A percentile compares a stretch with the other conserved stretches of the same genome.
These are phyloP conservation scores for Stenolophus ochropezus DNA, from an alignment of 2,888 invertebrate genomes.

Conservation along the genomic window DNA sequence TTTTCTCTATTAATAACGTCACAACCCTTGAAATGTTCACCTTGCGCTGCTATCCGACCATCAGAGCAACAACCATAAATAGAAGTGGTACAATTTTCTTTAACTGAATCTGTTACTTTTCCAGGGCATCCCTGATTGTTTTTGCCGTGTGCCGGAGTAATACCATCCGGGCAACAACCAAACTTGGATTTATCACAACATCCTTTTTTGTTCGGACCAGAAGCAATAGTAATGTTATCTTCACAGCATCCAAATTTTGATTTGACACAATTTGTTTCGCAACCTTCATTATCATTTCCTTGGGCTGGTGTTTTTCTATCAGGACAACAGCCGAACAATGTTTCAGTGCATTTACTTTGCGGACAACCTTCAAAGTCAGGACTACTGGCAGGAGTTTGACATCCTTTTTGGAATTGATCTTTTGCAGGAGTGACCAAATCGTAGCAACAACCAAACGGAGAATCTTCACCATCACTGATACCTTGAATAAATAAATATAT, in stretches of 20 bases:
- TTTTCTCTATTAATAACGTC: slow-evolving; percentile 72
- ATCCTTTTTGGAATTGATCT: slow-evolving; percentile 89
- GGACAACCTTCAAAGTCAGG: slow-evolving; percentile 86
- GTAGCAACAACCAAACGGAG: slow-evolving; percentile 89
- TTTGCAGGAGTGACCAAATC: slow-evolving; percentile 85
- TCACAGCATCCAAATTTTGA: slow-evolving; percentile 89
- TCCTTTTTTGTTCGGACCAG: slow-evolving; percentile 61
- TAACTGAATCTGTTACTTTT: slow-evolving; percentile 66
- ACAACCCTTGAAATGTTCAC: slow-evolving; percentile 80
- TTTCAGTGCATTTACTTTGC: slow-evolving; percentile 81
- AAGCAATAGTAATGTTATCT: slow-evolving; percentile 83
- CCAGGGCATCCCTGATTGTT: slow-evolving; percentile 75
- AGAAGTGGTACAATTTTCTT: slow-evolving; percentile 74
- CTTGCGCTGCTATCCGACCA: slow-evolving; percentile 77
- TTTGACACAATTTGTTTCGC: slow-evolving; percentile 79
- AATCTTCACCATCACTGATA: too few species aligned
- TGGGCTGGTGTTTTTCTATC: slow-evolving; percentile 85
- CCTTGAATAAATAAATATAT: too few species aligned
- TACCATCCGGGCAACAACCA: slow-evolving; percentile 92
- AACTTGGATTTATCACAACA: slow-evolving; percentile 89
- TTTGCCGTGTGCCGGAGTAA: slow-evolving; percentile 83
- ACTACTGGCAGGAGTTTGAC: slow-evolving; percentile 83
- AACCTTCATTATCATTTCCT: slow-evolving; percentile 90
- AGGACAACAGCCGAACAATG: slow-evolving; percentile 91
- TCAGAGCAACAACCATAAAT: slow-evolving; percentile 87